Base-by-base conservation (phyloP, 2,797 vertebrate genomes). In the Sebastes itinus region DNA sequence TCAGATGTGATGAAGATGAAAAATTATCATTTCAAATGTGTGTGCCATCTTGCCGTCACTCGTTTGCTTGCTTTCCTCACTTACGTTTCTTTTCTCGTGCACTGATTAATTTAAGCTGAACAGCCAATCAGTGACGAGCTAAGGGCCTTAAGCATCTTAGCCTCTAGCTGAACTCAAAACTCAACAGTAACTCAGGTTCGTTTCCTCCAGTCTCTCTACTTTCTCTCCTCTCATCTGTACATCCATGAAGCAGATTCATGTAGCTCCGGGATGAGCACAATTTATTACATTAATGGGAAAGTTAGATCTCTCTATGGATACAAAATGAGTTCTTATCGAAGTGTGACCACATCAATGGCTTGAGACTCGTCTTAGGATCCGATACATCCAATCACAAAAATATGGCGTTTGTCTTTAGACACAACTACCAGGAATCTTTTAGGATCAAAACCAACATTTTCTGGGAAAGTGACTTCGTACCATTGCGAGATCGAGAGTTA, bases 401-500 rank as follows among this genome's bases (percentile, higher is more conserved):
- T 7, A 28, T 11, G 3, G 22, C 0, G 6, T 55, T 12, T 22
- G 14, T 25, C 8, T 10, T 14, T 6, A 76, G 8, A 2, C 25
- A 52, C 22, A 54, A 25, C 4, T 52, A 0, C 1, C 9, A 75
- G 9, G 12, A 58, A n/a, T 23, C 13, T 1, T n/a, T 49, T 55
- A 32, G 5, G 3, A 63, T 54, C 13, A 28, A 28, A 23, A 23
- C n/a, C 4, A 59, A 16, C 0, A 13, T 38, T 49, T 25, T 54
- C 13, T 28, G 3, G 2, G 72, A 30, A 28, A 33, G 32, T 1
- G 0, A 22, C 10, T 18, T 54, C 9, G 30, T 91, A 95, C 85
- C 84, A 73, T 82, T 77, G 46, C 58, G 55, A 87, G 80, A 88
- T 35, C 58, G 27, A 49, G 61, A 3, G 49, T 52, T 81, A 72